Conservation (phyloP, 2,113 vertebrate genomes). For the Sceloporus tristichus region DNA sequence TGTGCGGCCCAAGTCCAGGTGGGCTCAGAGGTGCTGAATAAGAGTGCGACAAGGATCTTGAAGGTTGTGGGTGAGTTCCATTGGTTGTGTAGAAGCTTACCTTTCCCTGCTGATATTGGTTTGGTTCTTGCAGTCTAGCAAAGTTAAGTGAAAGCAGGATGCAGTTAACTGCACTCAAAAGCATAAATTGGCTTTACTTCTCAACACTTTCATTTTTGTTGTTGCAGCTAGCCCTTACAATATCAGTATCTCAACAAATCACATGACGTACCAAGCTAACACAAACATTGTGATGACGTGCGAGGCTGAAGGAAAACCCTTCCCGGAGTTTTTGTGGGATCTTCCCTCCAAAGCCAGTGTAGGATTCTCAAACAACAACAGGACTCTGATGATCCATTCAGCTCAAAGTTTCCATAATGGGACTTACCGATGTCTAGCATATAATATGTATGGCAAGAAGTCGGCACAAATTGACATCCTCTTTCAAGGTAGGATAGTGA, state of each 20-base stretch:
- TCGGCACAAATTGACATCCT: slow-evolving; percentile 9
- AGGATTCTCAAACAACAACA: not conserved
- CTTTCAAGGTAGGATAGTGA: slow-evolving; percentile 11
- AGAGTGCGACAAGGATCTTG: not conserved
- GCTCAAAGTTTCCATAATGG: slow-evolving; percentile 39
- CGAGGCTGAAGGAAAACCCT: slow-evolving; percentile 50
- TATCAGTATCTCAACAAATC: not conserved
- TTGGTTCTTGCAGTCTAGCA: not conserved
- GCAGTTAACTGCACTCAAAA: not conserved
- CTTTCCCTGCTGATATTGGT: not conserved
- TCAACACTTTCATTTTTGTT: not conserved
- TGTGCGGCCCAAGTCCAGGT: not conserved
- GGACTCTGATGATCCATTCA: not conserved
- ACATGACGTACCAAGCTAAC: not conserved
- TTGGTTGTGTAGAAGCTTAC: not conserved
- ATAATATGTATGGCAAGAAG: slow-evolving; percentile 19
- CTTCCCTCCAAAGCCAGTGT: slow-evolving; percentile 17
- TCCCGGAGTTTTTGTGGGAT: slow-evolving; percentile 34
- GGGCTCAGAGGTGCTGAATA: not conserved
- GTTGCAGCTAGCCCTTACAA: slow-evolving; percentile 24
- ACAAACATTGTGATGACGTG: slow-evolving; percentile 38
- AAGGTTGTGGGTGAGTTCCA: slow-evolving; percentile 13
- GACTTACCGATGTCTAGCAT: slow-evolving; percentile 50
- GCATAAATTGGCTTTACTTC: not conserved
- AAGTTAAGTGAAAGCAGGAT: not conserved